Evolutionary conservation across 2,797 vertebrate species (phyloP).

Genomic region (Ibycter americanus): DNA sequence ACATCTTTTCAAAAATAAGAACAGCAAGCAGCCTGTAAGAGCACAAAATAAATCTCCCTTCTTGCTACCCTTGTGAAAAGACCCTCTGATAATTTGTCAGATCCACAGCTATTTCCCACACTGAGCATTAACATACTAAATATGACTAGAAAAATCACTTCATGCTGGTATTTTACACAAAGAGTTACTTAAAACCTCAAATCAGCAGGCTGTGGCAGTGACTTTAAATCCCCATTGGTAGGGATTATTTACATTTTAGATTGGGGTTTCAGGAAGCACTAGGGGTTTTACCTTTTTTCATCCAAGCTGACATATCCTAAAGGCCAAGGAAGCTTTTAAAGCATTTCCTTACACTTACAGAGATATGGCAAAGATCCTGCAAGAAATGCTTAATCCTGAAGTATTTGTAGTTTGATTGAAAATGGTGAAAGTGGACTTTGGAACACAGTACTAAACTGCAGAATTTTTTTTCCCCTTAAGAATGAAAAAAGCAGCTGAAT

Average conservation of each 20-base stretch:
- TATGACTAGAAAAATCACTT: neutral
- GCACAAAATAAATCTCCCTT: neutral
- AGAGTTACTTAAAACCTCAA: neutral
- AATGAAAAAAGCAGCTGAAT: neutral
- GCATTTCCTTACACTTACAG: neutral
- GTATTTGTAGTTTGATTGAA: neutral
- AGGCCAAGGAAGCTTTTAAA: neutral
- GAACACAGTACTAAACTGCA: neutral
- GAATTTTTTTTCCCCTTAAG: neutral
- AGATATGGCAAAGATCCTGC: neutral
- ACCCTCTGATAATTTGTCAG: neutral
- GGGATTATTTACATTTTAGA: neutral
- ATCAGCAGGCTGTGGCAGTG: neutral
- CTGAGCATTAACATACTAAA: neutral
- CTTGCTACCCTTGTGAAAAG: neutral
- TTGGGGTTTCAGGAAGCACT: neutral
- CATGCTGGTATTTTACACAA: neutral
- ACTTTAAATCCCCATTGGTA: neutral
- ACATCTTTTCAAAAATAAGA: neutral
- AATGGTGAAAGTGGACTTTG: neutral
- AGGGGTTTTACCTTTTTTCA: neutral
- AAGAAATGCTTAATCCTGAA: neutral
- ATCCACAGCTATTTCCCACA: neutral
- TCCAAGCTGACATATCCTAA: neutral
- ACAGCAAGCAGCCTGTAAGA: neutral